Base-by-base conservation (phyloP, 2,797 vertebrate genomes). In the Podarcis siculus region DNA sequence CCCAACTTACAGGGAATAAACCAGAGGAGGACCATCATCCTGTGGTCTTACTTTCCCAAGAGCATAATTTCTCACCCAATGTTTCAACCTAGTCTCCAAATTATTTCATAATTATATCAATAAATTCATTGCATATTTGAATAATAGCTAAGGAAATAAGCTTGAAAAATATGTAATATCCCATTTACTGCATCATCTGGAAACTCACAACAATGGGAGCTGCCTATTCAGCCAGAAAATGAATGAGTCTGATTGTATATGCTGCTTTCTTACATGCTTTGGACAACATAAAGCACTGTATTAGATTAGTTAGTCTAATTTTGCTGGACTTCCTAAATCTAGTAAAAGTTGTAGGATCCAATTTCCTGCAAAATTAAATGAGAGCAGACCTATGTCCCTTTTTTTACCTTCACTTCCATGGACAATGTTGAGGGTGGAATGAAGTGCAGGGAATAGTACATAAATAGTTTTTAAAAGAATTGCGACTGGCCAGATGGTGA, bases 191-290 rank as follows among this genome's bases (percentile, higher is more conserved):
- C 4, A 10, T 61, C 32, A 61, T 61, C 49, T 10, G 30, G 23
- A 84, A 73, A 58, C 58, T 6, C 6, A 73, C 32, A 17, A 58
- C 15, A 3, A 75, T 17, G 21, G 32, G 55, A 39, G 30, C 89
- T 88, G 6, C 77, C 78, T 87, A 61, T 92, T 88, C 61, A 89
- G 66, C 80, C 85, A 30, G n/a, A 66, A 82, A 83, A 86, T 32
- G 5, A 83, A 35, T 61, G 13, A 61, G 3, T 58, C 35, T 61
- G 35, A 23, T 61, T 35, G 55, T 61, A 10, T 80, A 5, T 17
- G 8, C 32, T 61, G 19, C 55, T 37, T 80, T 37, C 6, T 37
- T 35, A 15, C 3, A 1, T 3, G 27, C 32, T 3, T 6, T 21
- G 17, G 67, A 1, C 30, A 83, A 55, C 15, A 67, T 32, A 27